phyloP scores from a whole-genome alignment of 2,797 vertebrate species.

The Sphaeramia orbicularis region DNA sequence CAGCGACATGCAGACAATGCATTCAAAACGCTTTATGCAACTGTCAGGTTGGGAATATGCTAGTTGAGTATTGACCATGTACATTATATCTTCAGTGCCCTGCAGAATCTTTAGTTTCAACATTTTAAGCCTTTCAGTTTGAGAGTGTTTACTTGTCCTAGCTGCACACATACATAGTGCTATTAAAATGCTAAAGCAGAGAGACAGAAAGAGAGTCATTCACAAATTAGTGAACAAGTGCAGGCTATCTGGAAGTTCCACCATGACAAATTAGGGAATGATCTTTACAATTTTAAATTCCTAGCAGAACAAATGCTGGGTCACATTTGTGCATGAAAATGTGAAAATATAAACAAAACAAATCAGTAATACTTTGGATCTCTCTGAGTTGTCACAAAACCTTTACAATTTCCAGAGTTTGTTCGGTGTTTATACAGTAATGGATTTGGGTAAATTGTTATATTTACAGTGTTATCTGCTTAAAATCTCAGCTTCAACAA shows the following conservation, averaged over 20 bases:
- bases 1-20: conserved; percentile 67
- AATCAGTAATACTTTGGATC: conserved; percentile 11
- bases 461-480: neutral
- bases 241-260: conserved; percentile 17
- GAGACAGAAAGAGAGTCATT: conserved; percentile 23
- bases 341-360: conserved; percentile 26
- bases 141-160: conserved; percentile 3
- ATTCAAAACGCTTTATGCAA: conserved; percentile 49
- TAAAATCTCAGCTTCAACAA: conserved; percentile 7
- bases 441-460: too few species aligned
- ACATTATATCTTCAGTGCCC: conserved; percentile 68
- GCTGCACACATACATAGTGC: conserved; percentile 12
- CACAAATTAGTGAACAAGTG: conserved; percentile 25
- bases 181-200: conserved; percentile 27
- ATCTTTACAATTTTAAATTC: neutral
- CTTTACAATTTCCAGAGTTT: neutral
- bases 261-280: conserved; percentile 10
- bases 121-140: conserved; percentile 3
- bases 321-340: conserved; percentile 3
- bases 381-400: neutral
- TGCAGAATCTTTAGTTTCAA: conserved; percentile 54
- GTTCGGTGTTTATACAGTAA: neutral
- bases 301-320: conserved; percentile 18
- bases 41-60: conserved; percentile 35
- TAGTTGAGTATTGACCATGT: conserved; percentile 19